A percentile compares a stretch with the other conserved stretches of the same genome.
phyloP scores from a whole-genome alignment of 2,888 invertebrate species.

The Patella caerulea region DNA sequence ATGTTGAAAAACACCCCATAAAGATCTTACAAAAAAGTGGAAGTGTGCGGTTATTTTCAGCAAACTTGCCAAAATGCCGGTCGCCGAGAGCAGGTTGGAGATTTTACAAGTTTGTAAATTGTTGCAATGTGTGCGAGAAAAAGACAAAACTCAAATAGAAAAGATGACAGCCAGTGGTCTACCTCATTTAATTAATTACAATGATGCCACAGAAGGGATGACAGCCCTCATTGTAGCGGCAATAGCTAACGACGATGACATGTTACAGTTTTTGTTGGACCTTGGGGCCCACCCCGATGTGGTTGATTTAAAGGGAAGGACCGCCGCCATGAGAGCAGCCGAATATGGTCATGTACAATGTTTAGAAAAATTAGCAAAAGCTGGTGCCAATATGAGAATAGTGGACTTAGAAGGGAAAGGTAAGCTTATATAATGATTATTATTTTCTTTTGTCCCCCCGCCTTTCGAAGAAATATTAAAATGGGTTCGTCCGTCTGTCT shows the following conservation, averaged over 20 bases:
- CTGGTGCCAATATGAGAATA: conserved; percentile 67
- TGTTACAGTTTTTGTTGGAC: conserved; percentile 68
- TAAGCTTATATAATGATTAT: conserved; percentile 30
- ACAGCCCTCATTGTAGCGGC: conserved; percentile 70
- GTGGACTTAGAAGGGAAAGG: conserved; percentile 70
- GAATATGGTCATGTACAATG: conserved; percentile 71
- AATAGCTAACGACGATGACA: conserved; percentile 69
- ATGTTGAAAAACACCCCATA: no score
- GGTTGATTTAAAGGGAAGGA: conserved; percentile 68
- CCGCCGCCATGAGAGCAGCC: conserved; percentile 71
- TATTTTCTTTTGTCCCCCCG: no score
- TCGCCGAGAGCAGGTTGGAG: conserved; percentile 69
- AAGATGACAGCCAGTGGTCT: conserved; percentile 69
- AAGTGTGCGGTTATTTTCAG: not conserved
- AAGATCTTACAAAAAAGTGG: no score
- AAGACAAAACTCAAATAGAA: conserved; percentile 66
- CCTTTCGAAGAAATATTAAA: no score
- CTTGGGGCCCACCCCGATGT: conserved; percentile 72
- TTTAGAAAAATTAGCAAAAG: conserved; percentile 63
- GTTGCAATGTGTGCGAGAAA: conserved; percentile 70
- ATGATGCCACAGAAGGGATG: conserved; percentile 67
- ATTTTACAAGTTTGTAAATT: conserved; percentile 71
- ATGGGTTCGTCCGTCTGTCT: no score
- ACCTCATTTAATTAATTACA: conserved; percentile 70
- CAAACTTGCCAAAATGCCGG: conserved; percentile 58